Evolutionary conservation across 1,140 invertebrate genomes (phyloP), one percentile per base, ranked within the genome.

Genomic region (Teleogryllus occipitalis): DNA sequence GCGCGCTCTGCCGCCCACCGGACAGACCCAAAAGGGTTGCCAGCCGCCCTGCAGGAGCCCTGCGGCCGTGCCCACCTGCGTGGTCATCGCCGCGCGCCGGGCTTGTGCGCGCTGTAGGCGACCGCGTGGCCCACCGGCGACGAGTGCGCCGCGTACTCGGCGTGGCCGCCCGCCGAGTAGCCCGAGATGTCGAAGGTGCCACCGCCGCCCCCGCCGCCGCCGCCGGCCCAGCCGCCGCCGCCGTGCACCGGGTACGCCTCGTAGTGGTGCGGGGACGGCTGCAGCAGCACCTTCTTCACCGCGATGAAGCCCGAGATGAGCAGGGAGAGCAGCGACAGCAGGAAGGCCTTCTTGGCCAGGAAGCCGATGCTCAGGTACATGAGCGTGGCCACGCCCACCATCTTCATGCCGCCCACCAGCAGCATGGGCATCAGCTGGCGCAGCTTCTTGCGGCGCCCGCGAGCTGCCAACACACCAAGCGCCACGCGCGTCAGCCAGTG

Each of bases 331-430:
- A 92, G 81, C 7, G 89, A 90, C 12, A 89, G 88, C 78, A 91
- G 82, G 81, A 92, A 86, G 77, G 91, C 91, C 82, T 92, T 92
- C 87, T 92, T 92, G 82, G 91, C 91, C 82, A 92, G 84, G 74
- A 92, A 84, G 48, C 88, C 87, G 79, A 91, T 88, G 47, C 86
- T 88, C 83, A 92, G 87, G 86, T 90, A 91, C 15, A 88, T 86
- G 18, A 91, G 85, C 47, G 88, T 87, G 18, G 87, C 86, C 65
- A 92, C 84, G 4, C 87, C 85, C 72, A 87, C 89, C 75, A 91
- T 84, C 83, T 92, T 92, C 80, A 90, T 84, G 85, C 91, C 91
- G 21, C 90, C 86, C 48, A 87, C 89, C 54, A 91, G 81, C 76
- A 92, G 82, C 47, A 92, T 83, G 10, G 91, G 91, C 78, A 91